Evolutionary conservation across 2,113 vertebrate genomes (phyloP).

Genomic region (Hyaena hyaena): DNA sequence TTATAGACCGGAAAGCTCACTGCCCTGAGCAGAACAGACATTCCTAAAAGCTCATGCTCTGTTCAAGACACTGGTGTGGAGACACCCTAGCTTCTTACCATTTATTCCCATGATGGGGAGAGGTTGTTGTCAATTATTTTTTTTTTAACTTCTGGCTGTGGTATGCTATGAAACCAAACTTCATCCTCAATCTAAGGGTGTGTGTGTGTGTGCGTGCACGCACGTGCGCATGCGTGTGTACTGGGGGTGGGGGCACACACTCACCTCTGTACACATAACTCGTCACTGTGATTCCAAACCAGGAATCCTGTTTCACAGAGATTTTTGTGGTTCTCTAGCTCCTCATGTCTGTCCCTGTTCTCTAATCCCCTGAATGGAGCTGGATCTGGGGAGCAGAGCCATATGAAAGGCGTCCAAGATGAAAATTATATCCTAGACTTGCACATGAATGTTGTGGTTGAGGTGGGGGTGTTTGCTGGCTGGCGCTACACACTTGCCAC

Average conservation of each 20-base stretch:
- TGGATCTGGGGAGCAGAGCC: conserved; percentile 22
- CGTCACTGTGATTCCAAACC: not conserved
- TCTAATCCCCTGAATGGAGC: conserved; percentile 35
- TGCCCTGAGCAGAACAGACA: not conserved
- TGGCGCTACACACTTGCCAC: not conserved
- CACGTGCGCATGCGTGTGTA: not conserved
- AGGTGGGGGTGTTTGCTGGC: not conserved
- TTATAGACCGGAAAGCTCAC: not conserved
- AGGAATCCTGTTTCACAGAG: conserved; percentile 36
- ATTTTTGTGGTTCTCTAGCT: conserved; percentile 45
- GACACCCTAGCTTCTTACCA: not conserved
- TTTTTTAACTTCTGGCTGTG: not conserved
- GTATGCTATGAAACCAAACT: not conserved
- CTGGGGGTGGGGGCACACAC: no score
- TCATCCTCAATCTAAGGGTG: not conserved
- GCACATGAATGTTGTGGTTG: not conserved
- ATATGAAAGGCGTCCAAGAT: not conserved
- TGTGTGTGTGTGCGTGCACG: not conserved
- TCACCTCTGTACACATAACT: not conserved
- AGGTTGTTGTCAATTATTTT: not conserved
- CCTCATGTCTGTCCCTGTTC: conserved; percentile 1
- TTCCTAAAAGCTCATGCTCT: not conserved
- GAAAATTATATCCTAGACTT: not conserved
- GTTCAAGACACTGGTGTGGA: not conserved
- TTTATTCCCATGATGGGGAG: not conserved